Base-by-base conservation (phyloP, 2,113 vertebrate genomes). In the Periophthalmus modestus region DNA sequence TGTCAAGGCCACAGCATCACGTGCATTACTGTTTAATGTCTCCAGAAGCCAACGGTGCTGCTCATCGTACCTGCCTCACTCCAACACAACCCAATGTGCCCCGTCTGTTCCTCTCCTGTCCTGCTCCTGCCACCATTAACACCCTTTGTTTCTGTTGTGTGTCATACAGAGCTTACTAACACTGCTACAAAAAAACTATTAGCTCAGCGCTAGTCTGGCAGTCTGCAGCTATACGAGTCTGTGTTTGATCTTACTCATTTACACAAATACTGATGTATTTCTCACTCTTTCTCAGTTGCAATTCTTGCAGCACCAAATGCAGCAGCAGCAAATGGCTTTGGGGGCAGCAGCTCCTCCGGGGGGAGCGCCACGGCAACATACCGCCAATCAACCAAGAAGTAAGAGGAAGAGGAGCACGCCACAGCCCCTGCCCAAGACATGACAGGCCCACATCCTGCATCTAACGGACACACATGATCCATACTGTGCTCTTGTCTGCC, bases 271-370 rank as follows among this genome's bases (percentile, higher is more conserved):
- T 24, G 19, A 33, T 54, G 46, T 39, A 28, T 59, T 73, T 73
- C 23, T 69, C 33, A 3, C 90, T 50, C 85, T 72, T 81, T 50
- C 84, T 28, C 92, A 97, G 96, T 96, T 97, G 94, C 97, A 94
- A 96, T 97, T 97, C 95, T 98, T 97, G 93, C 96, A 96, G 93
- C 97, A 95, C 94, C 97, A 96, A 96, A 97, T 96, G 97, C 94
- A 93, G 95, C 95, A 96, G 89, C 93, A 94, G 95, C 95, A 96
- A 95, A 96, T 96, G 96, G 96, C 95, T 82, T 94, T 94, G 75
- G 96, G 92, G 52, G 95, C 91, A 76, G 95, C 91, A 77, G 93
- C 93, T 87, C 93, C 94, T 72, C 93, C 85, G 92, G 94, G 92
- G 92, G 92, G 90, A 82, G 93, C 85, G 23, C 94, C 93, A 39